A percentile compares a stretch with the other conserved stretches of the same genome.
Evolutionary conservation across 2,797 vertebrate genomes (phyloP).

Genomic region (Sebastiscus albofasciatus): DNA sequence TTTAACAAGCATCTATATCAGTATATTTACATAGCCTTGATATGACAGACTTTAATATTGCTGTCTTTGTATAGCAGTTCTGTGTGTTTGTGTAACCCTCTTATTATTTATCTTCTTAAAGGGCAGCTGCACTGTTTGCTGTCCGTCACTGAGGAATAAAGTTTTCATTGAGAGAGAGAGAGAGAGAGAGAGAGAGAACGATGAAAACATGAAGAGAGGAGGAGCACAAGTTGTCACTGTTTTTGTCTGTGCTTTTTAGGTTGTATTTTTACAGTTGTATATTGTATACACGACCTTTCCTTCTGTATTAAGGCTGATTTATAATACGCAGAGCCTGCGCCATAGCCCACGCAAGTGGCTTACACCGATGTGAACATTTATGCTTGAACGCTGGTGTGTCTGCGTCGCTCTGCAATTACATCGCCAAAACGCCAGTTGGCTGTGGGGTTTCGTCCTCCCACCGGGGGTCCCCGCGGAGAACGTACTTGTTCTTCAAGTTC

Average conservation of each 20-base stretch:
- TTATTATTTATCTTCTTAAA: conserved; percentile 39
- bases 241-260: background rate
- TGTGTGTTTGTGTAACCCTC: conserved; percentile 35
- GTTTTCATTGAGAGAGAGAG: background rate
- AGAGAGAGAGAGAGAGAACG: background rate
- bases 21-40: conserved; percentile 46
- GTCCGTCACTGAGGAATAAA: background rate
- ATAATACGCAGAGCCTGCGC: no score
- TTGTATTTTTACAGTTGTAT: background rate
- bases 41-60: conserved; percentile 13
- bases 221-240: background rate
- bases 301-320: background rate
- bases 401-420: no score
- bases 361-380: no score
- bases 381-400: no score
- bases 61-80: conserved; percentile 26
- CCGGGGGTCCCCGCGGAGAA: no score
- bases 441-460: no score
- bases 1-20: conserved; percentile 19
- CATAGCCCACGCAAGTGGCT: no score
- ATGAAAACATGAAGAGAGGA: background rate
- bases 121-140: conserved; percentile 20
- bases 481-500: no score
- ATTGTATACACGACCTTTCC: background rate
- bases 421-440: no score